Evolutionary conservation across 92 coral and sea anemone species (phyloP).

Genomic region (Isaurus tuberculatus): DNA sequence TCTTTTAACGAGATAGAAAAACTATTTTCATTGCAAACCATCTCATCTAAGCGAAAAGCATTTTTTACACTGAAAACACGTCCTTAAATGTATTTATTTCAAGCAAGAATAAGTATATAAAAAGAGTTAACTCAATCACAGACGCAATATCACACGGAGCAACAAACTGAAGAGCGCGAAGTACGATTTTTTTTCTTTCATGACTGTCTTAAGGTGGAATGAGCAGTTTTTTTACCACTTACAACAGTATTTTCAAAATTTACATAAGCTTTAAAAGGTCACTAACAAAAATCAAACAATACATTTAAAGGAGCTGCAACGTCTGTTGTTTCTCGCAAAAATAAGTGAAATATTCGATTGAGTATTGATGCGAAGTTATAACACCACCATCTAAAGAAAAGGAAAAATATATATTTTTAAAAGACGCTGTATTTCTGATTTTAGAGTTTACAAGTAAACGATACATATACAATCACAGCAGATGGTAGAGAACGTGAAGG

Average conservation of each 20-base stretch:
- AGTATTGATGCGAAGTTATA: too few species aligned
- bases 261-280: too few species aligned
- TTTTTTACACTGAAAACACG: not conserved
- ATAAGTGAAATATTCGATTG: not conserved
- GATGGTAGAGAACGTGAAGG: not conserved
- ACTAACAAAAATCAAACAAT: not conserved
- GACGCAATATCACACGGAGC: not conserved
- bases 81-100: not conserved
- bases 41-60: not conserved
- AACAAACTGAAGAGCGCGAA: not conserved
- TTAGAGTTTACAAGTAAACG: not conserved
- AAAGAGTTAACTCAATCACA: not conserved
- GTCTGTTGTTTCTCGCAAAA: not conserved
- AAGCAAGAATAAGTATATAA: not conserved
- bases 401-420: too few species aligned
- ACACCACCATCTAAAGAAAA: too few species aligned
- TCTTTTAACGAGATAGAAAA: not conserved
- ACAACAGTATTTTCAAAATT: too few species aligned
- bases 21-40: not conserved
- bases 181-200: not conserved
- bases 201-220: not conserved
- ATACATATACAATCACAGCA: not conserved
- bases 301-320: not conserved
- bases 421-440: too few species aligned
- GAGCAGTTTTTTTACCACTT: not conserved